Percentiles rank a stretch among this genome's conserved stretches.
Evolutionary conservation across 1,140 invertebrate species (phyloP).

Genomic region (Cydia splendana): DNA sequence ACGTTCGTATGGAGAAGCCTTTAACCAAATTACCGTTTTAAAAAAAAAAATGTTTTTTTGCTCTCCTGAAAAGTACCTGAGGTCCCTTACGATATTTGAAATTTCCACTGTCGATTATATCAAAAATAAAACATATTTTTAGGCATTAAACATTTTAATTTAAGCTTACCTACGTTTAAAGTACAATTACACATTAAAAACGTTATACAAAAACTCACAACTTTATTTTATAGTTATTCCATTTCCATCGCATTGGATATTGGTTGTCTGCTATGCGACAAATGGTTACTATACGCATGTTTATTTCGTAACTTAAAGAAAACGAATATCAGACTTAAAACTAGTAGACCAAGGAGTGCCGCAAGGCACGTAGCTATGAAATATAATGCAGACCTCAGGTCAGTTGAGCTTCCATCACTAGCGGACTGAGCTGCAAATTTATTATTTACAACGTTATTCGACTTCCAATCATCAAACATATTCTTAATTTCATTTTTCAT

Average conservation of each 20-base stretch:
- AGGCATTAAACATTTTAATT: not conserved
- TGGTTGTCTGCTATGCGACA: constrained; percentile 13
- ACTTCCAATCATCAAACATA: constrained; percentile 24
- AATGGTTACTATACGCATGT: not conserved
- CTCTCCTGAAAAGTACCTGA: too few species aligned
- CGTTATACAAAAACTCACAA: not conserved
- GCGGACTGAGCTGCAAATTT: not conserved
- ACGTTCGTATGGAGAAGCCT: too few species aligned
- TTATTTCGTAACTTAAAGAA: constrained; percentile 4
- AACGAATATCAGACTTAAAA: constrained; percentile 7
- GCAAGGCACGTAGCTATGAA: constrained; percentile 20
- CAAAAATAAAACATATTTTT: not conserved
- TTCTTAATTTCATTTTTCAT: not conserved
- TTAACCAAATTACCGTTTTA: too few species aligned
- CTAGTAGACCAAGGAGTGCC: not conserved
- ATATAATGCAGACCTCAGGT: constrained; percentile 18
- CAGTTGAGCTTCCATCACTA: not conserved
- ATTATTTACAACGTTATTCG: not conserved
- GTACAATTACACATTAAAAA: not conserved
- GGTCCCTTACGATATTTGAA: too few species aligned
- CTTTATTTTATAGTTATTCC: not conserved
- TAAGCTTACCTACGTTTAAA: not conserved
- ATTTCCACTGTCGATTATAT: too few species aligned
- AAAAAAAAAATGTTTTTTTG: too few species aligned
- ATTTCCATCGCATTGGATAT: constrained; percentile 12